A percentile compares a stretch with the other conserved stretches of the same genome.
Evolutionary conservation across 2,113 vertebrate species (phyloP).

Genomic region (Pluvialis apricaria): DNA sequence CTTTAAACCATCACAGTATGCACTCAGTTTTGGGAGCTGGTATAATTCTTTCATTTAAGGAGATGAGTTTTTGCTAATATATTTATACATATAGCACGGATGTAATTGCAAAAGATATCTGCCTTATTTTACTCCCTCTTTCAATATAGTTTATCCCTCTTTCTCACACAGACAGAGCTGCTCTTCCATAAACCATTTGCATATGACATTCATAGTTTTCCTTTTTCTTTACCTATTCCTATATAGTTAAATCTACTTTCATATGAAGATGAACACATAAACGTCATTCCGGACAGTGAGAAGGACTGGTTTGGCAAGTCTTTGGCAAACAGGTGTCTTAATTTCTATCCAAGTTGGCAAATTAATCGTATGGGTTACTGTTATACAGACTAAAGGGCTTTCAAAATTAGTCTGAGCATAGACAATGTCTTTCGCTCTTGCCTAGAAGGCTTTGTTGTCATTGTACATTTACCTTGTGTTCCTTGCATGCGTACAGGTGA

Average conservation of each 20-base stretch:
- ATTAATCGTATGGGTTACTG: conserved; percentile 17
- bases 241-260: not conserved
- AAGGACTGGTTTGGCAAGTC: conserved; percentile 40
- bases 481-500: not conserved
- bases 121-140: not conserved
- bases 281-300: not conserved
- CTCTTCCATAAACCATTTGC: not conserved
- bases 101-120: not conserved
- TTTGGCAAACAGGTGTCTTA: conserved; percentile 27
- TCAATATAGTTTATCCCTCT: not conserved
- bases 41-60: not conserved
- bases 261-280: not conserved
- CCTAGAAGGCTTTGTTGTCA: not conserved
- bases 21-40: not conserved
- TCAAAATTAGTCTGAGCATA: not conserved
- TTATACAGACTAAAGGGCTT: not conserved
- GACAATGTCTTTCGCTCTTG: not conserved
- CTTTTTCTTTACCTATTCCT: not conserved
- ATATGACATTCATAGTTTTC: not conserved
- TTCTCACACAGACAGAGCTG: not conserved
- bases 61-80: not conserved
- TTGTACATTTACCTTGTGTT: not conserved
- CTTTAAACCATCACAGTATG: not conserved
- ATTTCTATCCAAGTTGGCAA: not conserved
- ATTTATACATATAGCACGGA: not conserved